These are phyloP conservation scores for Glareola pratincola DNA, from an alignment of 2,113 vertebrate genomes.

Conservation along the genomic window DNA sequence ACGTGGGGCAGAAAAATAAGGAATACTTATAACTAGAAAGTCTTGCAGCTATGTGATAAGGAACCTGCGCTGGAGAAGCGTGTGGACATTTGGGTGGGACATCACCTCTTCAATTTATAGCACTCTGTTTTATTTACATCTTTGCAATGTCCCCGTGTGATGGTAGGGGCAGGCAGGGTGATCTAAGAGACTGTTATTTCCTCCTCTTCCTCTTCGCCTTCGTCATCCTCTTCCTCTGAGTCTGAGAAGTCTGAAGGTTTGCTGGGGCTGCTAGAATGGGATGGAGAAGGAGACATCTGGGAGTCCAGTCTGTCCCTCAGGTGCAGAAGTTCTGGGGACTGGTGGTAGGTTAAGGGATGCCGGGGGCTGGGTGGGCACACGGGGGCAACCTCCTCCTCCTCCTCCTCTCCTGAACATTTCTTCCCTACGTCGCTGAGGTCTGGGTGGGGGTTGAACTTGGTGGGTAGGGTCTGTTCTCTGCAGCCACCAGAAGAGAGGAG, in stretches of 20 bases:
- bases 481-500: constrained; percentile 93
- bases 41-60: not conserved
- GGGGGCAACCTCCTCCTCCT: constrained; percentile 62
- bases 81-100: not conserved
- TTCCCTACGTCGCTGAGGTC: constrained; percentile 94
- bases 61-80: not conserved
- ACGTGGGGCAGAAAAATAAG: not conserved
- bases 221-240: constrained; percentile 82
- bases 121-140: constrained; percentile 53
- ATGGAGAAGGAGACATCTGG: constrained; percentile 76
- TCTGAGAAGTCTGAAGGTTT: constrained; percentile 91
- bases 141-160: constrained; percentile 29
- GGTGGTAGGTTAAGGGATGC: constrained; percentile 60
- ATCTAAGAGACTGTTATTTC: constrained; percentile 92
- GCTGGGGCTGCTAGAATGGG: constrained; percentile 82
- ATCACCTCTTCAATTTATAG: constrained; percentile 70
- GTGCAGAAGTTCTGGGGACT: constrained; percentile 60
- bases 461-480: constrained; percentile 94
- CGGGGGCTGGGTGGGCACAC: constrained; percentile 54
- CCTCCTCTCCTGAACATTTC: constrained; percentile 74
- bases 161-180: not conserved
- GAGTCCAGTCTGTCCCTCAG: constrained; percentile 69
- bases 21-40: not conserved
- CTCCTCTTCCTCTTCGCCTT: constrained; percentile 84
- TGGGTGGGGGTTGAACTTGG: constrained; percentile 95